phyloP scores from a whole-genome alignment of 1,140 invertebrate genomes.

The Muscidifurax raptorellus region DNA sequence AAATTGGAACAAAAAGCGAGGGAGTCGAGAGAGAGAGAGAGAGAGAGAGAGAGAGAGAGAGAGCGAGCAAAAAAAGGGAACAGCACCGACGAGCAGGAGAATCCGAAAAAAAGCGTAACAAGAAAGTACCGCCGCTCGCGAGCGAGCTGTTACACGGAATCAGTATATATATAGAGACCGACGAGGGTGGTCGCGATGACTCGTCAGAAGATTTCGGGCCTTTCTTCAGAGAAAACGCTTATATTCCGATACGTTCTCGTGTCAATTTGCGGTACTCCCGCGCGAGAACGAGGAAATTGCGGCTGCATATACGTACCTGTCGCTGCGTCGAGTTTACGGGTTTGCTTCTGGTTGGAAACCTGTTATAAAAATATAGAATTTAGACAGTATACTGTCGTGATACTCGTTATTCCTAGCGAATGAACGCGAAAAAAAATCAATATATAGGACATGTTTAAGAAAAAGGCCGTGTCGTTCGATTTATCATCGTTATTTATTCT shows the following conservation, averaged over 20 bases:
- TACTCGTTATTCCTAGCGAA: too few species aligned
- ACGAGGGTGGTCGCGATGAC: constrained; percentile 45
- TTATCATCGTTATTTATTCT: constrained; percentile 55
- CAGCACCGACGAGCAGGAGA: neutral
- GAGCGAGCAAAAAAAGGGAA: neutral
- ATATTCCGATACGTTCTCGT: neutral
- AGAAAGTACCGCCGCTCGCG: constrained; percentile 29
- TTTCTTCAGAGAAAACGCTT: neutral
- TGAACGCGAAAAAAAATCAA: too few species aligned
- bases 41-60: constrained; percentile 1
- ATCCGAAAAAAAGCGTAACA: constrained; percentile 27
- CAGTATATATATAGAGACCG: neutral
- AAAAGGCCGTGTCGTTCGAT: constrained; percentile 26
- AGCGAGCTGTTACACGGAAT: constrained; percentile 44
- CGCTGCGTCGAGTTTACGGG: neutral
- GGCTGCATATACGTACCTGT: neutral
- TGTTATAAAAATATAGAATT: too few species aligned
- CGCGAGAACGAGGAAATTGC: constrained; percentile 7
- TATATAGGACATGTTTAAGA: neutral
- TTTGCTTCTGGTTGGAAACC: too few species aligned
- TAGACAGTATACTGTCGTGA: too few species aligned
- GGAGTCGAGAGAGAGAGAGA: neutral
- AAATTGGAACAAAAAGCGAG: constrained; percentile 43
- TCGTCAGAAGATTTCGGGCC: neutral
- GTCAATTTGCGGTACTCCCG: constrained; percentile 20